Percentiles rank a stretch among this genome's conserved stretches.
Evolutionary conservation across 2,888 invertebrate genomes (phyloP).

Genomic region (Gari tellinella): DNA sequence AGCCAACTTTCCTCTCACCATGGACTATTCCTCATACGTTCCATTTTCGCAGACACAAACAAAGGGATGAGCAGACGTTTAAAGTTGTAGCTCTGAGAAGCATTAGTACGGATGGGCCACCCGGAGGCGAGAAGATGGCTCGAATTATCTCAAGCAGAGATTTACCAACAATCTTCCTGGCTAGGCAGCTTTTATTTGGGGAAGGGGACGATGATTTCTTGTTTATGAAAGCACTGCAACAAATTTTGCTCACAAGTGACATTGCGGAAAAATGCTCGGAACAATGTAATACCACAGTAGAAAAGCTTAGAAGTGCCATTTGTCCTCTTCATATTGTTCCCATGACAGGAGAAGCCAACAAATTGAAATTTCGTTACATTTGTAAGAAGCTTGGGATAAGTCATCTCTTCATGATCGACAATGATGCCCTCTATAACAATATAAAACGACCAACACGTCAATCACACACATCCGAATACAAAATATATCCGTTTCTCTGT

Average conservation of each 20-base stretch:
- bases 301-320: neutral
- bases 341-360: constrained; percentile 6
- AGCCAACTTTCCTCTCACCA: neutral
- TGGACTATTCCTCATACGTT: constrained; percentile 1
- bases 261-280: neutral
- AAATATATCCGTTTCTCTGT: too few species aligned
- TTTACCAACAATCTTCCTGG: constrained; percentile 10
- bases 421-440: constrained; percentile 4
- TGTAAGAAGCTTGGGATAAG: constrained; percentile 5
- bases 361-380: neutral
- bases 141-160: constrained; percentile 3
- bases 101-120: neutral
- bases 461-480: too few species aligned
- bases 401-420: constrained; percentile 4
- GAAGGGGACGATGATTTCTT: constrained; percentile 9
- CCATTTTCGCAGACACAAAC: neutral
- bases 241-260: neutral
- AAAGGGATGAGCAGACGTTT: neutral
- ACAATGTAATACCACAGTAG: neutral
- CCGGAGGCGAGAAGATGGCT: neutral
- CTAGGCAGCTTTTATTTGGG: constrained; percentile 10
- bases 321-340: constrained; percentile 6
- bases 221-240: constrained; percentile 6
- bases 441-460: too few species aligned
- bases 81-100: neutral